A percentile compares a stretch with the other conserved stretches of the same genome.
These are phyloP conservation scores for Stegastes partitus DNA, from an alignment of 2,113 vertebrate species.

Conservation along the genomic window DNA sequence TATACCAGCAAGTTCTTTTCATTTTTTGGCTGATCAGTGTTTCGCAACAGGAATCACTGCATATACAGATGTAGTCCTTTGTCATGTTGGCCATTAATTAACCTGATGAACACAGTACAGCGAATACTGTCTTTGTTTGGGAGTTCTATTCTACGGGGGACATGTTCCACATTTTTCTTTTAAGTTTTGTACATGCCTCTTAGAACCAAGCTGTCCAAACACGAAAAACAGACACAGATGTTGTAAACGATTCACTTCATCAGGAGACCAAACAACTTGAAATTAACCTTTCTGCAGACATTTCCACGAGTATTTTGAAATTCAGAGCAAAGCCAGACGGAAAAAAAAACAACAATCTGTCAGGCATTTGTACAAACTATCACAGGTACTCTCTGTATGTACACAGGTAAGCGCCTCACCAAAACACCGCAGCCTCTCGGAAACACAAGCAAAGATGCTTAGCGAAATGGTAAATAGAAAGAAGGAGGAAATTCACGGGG, in stretches of 20 bases:
- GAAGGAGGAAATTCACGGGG: background rate
- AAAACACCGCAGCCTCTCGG: background rate
- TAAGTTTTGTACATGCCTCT: too few species aligned
- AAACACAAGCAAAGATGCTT: background rate
- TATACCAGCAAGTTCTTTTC: too few species aligned
- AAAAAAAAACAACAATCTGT: background rate
- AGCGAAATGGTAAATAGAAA: background rate
- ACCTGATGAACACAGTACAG: too few species aligned
- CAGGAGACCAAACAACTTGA: background rate
- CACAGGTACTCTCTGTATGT: background rate
- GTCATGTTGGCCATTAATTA: too few species aligned
- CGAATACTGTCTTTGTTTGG: too few species aligned
- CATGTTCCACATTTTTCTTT: too few species aligned
- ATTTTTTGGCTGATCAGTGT: too few species aligned
- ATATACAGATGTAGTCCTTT: too few species aligned
- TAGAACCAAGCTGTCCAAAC: background rate
- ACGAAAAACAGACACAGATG: too few species aligned
- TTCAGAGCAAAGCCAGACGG: background rate
- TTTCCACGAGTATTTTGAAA: background rate
- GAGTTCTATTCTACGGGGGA: too few species aligned
- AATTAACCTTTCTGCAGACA: background rate
- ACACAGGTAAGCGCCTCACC: background rate
- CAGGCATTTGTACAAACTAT: constrained; percentile 20
- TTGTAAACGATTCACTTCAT: background rate
- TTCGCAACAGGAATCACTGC: too few species aligned